Evolutionary conservation across 2,797 vertebrate species (phyloP), one percentile per base, ranked within the genome.

Genomic region (Rhinatrema bivittatum): DNA sequence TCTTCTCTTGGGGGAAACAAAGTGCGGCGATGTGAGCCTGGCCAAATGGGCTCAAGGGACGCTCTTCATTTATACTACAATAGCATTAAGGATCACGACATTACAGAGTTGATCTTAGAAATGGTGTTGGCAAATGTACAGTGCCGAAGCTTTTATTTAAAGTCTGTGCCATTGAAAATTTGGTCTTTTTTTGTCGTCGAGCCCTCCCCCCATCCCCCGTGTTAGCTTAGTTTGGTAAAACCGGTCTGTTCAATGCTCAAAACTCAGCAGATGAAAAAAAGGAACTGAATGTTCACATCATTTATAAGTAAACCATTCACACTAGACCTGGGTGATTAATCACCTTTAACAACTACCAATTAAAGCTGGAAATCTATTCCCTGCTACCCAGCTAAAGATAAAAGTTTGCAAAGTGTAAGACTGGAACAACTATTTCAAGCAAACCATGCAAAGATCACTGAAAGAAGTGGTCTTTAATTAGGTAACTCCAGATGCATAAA

Each of bases 1-100:
- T 82, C 78, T 81, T 82, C 78, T 81, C 70, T 64, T 62, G 64
- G 63, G 39, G 74, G 65, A 79, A 84, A 82, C 76, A 79, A 83
- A 86, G 75, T 76, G 53, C 30, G 50, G n/a, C 62, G 62, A 56
- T n/a, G 62, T 44, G 54, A 72, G 72, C 52, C 63, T 54, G 49
- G 65, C 74, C 76, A 83, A 82, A 80, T 70, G 74, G 72, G 65
- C 62, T 76, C 64, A 67, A 77, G 69, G 71, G 78, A 65, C 13
- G 22, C 62, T 81, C 70, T 79, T 69, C 80, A 77, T 65, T 78
- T 69, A 69, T 57, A 36, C 63, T 62, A 81, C 75, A 82, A 77
- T 72, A 71, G 67, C 62, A 56, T 72, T 75, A 72, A 78, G 67
- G 56, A 70, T 81, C 69, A 53, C 62, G 72, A 64, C 69, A 79